Base-by-base conservation (phyloP, 1,140 invertebrate species). In the Cotesia vestalis region DNA sequence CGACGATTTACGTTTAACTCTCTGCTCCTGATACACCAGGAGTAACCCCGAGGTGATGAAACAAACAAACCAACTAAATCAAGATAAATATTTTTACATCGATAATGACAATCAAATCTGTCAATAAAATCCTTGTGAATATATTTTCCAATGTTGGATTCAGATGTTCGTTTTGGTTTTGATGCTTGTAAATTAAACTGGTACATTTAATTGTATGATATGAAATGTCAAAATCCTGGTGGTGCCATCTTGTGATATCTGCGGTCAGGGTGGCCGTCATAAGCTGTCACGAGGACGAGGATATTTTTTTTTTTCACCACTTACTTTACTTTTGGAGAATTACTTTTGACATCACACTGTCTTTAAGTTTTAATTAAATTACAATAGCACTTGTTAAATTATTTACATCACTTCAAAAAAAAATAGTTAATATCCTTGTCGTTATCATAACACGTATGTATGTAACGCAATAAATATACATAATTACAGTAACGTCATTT, bases 1-100 rank as follows among this genome's bases (percentile, higher is more conserved):
- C 84, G 84, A 60, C 83, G 80, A 14, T 17, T 27, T 27, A 85
- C 83, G 81, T 79, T 83, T 68, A 85, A 85, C 80, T 84, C 83
- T 81, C 84, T 84, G 81, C 82, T 85, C 84, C 84, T 85, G 84
- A 83, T 84, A 79, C 69, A 67, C 14, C 27, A 27, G 27, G 5
- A 6, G 40, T 9, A 46, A 46, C 40, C 40, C 40, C 2, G 5
- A 46, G n/a, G 17, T 27, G 27, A 35, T 36, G 34, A 27, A 17
- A 35, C 9, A 9, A 35, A 40, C 52, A 67, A 34, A 67, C 69
- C 46, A 38, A 34, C 46, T 5, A 60, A 70, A 60, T 66, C 8
- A 38, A 73, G 69, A n/a, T 60, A 61, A 53, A 73, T 40, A n/a
- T 9, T 63, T 9, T 34, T 46, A 59, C 55, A 69, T 51, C 27